Evolutionary conservation across 2,113 vertebrate species (phyloP).

Genomic region (Atractosteus spatula): DNA sequence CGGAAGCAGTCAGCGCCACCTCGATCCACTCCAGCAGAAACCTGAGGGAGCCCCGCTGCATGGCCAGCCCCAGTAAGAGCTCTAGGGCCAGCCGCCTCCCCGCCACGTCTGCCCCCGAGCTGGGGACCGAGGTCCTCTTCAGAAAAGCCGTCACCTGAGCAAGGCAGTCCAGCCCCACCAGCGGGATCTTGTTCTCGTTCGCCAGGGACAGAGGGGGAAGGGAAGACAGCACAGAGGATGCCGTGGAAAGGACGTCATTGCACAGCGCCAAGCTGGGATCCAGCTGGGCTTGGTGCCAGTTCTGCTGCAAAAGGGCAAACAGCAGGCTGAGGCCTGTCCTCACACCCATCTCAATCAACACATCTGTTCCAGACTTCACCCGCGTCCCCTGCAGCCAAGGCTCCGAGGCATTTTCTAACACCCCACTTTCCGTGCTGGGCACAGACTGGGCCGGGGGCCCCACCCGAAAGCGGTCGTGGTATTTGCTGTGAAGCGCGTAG

Average conservation of each 20-base stretch:
- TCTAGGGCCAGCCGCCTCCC: slow-evolving; percentile 68
- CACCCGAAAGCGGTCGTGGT: slow-evolving; percentile 67
- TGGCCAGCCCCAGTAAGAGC: slow-evolving; percentile 67
- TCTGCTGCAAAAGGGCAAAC: slow-evolving; percentile 72
- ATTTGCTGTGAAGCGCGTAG: slow-evolving; percentile 73
- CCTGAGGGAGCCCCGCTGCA: slow-evolving; percentile 71
- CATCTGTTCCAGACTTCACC: slow-evolving; percentile 66
- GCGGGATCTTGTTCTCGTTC: slow-evolving; percentile 75
- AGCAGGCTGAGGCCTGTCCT: slow-evolving; percentile 73
- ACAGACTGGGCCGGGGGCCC: slow-evolving; percentile 52
- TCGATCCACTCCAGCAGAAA: slow-evolving; percentile 78
- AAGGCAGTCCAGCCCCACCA: slow-evolving; percentile 72
- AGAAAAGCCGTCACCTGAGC: slow-evolving; percentile 69
- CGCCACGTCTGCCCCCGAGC: slow-evolving; percentile 59
- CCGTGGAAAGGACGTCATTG: slow-evolving; percentile 71
- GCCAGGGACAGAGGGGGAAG: slow-evolving; percentile 72
- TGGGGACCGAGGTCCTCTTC: slow-evolving; percentile 67
- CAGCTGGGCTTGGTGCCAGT: slow-evolving; percentile 59
- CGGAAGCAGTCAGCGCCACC: slow-evolving; percentile 67
- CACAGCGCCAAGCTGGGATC: slow-evolving; percentile 67
- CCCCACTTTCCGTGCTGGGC: slow-evolving; percentile 50
- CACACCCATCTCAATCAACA: slow-evolving; percentile 77
- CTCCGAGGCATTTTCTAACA: slow-evolving; percentile 53
- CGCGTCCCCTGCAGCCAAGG: slow-evolving; percentile 46
- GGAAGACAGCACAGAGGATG: slow-evolving; percentile 65